These are phyloP conservation scores for Cydia strobilella DNA, from an alignment of 1,140 invertebrate species.

Conservation along the genomic window DNA sequence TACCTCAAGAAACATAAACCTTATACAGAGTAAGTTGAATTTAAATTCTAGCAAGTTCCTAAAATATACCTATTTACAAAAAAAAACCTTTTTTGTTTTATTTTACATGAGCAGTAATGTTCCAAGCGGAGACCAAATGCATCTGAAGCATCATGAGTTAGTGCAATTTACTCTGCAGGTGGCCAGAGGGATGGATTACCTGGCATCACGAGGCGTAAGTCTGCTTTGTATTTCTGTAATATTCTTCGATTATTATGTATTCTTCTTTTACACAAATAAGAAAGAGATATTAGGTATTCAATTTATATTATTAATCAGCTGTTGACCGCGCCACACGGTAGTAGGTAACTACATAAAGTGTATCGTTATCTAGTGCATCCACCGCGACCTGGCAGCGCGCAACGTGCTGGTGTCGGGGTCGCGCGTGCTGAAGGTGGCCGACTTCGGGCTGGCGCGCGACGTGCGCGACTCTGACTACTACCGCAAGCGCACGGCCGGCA, in stretches of 20 bases:
- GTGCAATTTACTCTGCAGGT: conserved; percentile 98
- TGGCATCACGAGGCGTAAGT: conserved; percentile 92
- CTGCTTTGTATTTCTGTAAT: not conserved
- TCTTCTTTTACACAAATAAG: no score
- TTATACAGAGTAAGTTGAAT: conserved; percentile 37
- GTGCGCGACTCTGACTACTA: conserved; percentile 98
- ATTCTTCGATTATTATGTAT: no score
- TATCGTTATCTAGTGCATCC: conserved; percentile 88
- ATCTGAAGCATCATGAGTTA: conserved; percentile 96
- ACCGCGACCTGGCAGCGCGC: conserved; percentile 97
- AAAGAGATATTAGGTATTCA: no score
- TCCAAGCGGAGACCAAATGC: conserved; percentile 82
- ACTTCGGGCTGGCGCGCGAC: conserved; percentile 98
- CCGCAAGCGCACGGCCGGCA: conserved; percentile 97
- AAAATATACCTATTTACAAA: not conserved
- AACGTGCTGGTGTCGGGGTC: conserved; percentile 98
- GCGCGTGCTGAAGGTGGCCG: conserved; percentile 97
- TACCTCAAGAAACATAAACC: conserved; percentile 93
- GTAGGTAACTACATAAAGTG: not conserved
- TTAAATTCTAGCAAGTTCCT: not conserved
- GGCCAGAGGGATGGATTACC: conserved; percentile 98
- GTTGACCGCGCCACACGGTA: no score
- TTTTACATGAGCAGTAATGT: conserved; percentile 34
- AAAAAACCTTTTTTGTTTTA: not conserved
- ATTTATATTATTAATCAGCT: no score